Evolutionary conservation across 2,113 vertebrate species (phyloP).

Genomic region (Epinephelus fuscoguttatus): DNA sequence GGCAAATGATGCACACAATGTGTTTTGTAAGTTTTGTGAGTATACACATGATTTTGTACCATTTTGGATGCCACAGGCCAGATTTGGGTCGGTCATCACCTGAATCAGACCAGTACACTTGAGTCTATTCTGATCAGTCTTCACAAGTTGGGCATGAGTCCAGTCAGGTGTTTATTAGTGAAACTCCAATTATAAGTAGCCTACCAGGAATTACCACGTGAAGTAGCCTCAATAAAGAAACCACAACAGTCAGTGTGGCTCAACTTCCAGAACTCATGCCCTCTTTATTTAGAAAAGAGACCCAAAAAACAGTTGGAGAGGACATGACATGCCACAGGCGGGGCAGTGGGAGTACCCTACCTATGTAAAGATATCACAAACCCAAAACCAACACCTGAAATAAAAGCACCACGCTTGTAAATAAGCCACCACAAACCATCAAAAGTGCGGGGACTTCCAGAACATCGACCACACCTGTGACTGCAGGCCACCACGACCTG

Average conservation of each 20-base stretch:
- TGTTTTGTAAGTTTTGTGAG: background rate
- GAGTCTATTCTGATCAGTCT: background rate
- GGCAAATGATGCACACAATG: background rate
- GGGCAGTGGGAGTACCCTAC: background rate
- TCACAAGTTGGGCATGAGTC: background rate
- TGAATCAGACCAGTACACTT: background rate
- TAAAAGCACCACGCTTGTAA: constrained; percentile 12
- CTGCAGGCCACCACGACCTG: background rate
- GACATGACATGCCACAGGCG: background rate
- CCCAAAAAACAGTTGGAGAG: background rate
- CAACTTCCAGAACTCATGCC: background rate
- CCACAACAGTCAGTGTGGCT: background rate
- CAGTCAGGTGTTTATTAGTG: background rate
- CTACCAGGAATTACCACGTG: background rate
- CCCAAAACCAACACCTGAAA: constrained; percentile 16
- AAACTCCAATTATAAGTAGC: background rate
- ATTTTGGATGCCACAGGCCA: background rate
- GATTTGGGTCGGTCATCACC: background rate
- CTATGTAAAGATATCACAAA: constrained; percentile 22
- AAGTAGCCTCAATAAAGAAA: background rate
- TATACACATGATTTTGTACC: background rate
- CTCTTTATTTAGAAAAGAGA: constrained; percentile 23
- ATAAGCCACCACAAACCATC: constrained; percentile 1
- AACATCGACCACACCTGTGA: constrained; percentile 6
- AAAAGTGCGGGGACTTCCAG: constrained; percentile 11